These are phyloP conservation scores for Phrynosoma blainvillii DNA, from an alignment of 2,113 vertebrate genomes.

Conservation along the genomic window DNA sequence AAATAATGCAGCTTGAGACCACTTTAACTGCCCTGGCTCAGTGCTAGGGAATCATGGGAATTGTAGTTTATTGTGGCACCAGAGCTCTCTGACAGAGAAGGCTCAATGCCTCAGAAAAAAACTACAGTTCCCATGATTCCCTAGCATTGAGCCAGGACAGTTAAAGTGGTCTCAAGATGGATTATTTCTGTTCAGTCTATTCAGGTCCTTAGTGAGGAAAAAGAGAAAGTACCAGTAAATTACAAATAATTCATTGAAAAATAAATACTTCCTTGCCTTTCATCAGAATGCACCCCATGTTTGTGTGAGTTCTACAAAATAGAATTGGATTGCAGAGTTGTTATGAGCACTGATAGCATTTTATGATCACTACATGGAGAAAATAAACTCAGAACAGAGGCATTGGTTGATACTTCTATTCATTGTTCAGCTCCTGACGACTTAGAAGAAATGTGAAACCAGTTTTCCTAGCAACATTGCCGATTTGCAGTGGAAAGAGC, in stretches of 20 bases:
- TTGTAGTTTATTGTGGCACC: too few species aligned
- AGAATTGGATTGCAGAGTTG: not conserved
- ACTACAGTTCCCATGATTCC: too few species aligned
- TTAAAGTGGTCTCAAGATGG: too few species aligned
- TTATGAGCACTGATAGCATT: conserved; percentile 4
- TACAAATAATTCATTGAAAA: not conserved
- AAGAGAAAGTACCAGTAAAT: not conserved
- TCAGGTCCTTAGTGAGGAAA: not conserved
- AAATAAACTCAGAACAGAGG: not conserved
- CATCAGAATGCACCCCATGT: not conserved
- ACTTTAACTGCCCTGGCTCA: too few species aligned
- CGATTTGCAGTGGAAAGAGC: too few species aligned
- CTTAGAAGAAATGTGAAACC: not conserved
- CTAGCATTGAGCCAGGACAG: too few species aligned
- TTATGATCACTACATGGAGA: not conserved
- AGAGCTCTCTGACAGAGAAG: too few species aligned
- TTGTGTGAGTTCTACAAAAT: not conserved
- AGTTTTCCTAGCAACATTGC: not conserved
- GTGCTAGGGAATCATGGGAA: too few species aligned
- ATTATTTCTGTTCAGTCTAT: too few species aligned
- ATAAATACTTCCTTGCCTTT: not conserved
- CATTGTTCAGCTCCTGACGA: not conserved
- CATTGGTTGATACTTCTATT: not conserved
- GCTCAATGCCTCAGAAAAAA: too few species aligned
- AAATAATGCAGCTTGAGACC: too few species aligned